Evolutionary conservation across 2,797 vertebrate genomes (phyloP), one percentile per base, ranked within the genome.

Genomic region (Anguilla pacifica): DNA sequence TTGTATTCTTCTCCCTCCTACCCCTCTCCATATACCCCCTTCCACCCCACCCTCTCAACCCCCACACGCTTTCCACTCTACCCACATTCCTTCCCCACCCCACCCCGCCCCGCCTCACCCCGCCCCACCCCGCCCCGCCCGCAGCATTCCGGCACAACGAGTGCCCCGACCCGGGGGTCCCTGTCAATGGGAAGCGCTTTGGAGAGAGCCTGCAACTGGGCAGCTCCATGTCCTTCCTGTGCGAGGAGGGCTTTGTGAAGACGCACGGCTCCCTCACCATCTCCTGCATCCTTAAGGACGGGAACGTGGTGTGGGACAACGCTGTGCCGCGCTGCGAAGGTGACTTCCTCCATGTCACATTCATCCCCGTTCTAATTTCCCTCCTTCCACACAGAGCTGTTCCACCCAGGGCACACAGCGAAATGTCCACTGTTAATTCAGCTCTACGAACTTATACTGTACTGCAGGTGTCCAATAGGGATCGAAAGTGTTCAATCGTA

Each of bases 161-260:
- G 89, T 99, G 99, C 72, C 99, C 98, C 0, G 99, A 99, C 87
- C 99, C 99, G 0, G 99, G 99, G 0, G 97, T 99, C 17, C 99
- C 99, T 0, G 97, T 99, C 6, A 99, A 99, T 0, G 98, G 98
- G 79, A 99, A 98, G 86, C 96, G 99, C 0, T 99, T 99, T 2
- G 98, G 99, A 0, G 98, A 99, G 90, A 99, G 97, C 90, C 97
- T 99, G 1, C 98, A 99, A 93, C 96, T 99, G 15, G 99, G 98
- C 72, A 99, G 97, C 90, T 99, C 98, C 0, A 98, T 99, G 91
- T 99, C 98, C 1, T 99, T 99, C 93, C 94, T 99, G 7, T 99
- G 98, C 0, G 98, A 99, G 0, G 98, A 99, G 89, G 98, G 98
- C 43, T 99, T 99, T 86, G 96, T 99, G 0, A 97, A 98, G 91